A percentile compares a stretch with the other conserved stretches of the same genome.
Conservation (phyloP, 2,888 invertebrate genomes). For the Omphaloscelis lunosa region DNA sequence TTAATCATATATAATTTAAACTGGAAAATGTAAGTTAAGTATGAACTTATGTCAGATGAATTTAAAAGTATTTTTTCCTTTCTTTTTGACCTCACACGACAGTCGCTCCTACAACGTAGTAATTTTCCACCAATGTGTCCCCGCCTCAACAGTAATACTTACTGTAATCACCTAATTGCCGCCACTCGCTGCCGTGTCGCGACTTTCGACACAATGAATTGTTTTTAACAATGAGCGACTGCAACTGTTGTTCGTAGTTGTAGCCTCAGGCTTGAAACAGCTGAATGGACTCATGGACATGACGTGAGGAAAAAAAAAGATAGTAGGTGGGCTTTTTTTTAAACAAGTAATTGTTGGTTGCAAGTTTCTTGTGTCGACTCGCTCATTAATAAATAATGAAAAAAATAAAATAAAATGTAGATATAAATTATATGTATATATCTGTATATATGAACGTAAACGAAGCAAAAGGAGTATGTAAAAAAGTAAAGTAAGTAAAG, state of each 20-base stretch:
- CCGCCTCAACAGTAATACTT: slow-evolving; percentile 60
- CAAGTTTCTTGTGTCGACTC: neutral
- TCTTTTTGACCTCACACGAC: neutral
- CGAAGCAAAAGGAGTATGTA: too few species aligned
- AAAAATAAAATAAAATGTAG: neutral
- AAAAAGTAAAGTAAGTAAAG: too few species aligned
- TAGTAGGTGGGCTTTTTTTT: neutral
- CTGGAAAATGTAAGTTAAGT: neutral
- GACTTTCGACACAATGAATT: slow-evolving; percentile 73
- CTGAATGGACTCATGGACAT: slow-evolving; percentile 50
- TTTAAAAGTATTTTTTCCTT: too few species aligned
- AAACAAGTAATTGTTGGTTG: slow-evolving; percentile 20
- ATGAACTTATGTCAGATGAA: too few species aligned
- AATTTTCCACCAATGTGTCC: slow-evolving; percentile 47
- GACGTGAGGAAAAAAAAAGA: slow-evolving; percentile 33
- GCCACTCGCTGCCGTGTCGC: slow-evolving; percentile 64
- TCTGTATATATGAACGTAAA: too few species aligned
- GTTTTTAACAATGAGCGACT: slow-evolving; percentile 64
- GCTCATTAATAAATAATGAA: neutral
- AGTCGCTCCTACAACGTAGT: slow-evolving; percentile 3
- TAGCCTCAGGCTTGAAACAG: slow-evolving; percentile 48
- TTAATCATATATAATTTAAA: neutral
- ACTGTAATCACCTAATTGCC: slow-evolving; percentile 70
- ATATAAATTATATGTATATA: neutral
- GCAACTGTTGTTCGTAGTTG: slow-evolving; percentile 48